phyloP scores from a whole-genome alignment of 1,140 invertebrate genomes.

The Myzus persicae region DNA sequence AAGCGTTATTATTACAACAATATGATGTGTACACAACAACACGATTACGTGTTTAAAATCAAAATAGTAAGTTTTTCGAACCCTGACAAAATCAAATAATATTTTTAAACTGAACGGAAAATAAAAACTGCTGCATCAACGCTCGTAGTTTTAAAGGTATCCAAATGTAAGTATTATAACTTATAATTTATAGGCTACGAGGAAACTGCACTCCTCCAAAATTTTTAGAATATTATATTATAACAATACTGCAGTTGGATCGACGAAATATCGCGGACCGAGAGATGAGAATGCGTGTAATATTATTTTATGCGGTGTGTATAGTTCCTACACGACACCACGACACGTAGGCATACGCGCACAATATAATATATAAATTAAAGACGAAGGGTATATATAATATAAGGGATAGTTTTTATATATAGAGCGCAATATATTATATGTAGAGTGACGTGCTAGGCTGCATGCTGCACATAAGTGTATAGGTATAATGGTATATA shows the following conservation, averaged over 20 bases:
- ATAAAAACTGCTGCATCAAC: background rate
- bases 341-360: background rate
- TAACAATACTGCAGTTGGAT: background rate
- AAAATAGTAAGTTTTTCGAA: background rate
- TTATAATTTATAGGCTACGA: background rate
- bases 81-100: background rate
- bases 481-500: background rate
- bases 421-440: background rate
- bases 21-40: background rate
- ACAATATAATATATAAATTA: background rate
- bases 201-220: too few species aligned
- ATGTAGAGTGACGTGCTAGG: background rate
- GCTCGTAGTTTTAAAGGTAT: background rate
- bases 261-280: background rate
- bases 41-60: background rate
- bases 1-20: slow-evolving; percentile 13
- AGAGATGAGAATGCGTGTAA: background rate
- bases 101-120: background rate
- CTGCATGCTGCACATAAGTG: background rate
- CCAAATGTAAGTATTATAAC: background rate
- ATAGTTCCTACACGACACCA: background rate
- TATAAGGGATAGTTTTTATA: slow-evolving; percentile 8
- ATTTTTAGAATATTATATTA: too few species aligned
- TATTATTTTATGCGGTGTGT: background rate
- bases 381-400: background rate